Evolutionary conservation across 1,140 invertebrate species (phyloP).

Genomic region (Papilio xuthus): DNA sequence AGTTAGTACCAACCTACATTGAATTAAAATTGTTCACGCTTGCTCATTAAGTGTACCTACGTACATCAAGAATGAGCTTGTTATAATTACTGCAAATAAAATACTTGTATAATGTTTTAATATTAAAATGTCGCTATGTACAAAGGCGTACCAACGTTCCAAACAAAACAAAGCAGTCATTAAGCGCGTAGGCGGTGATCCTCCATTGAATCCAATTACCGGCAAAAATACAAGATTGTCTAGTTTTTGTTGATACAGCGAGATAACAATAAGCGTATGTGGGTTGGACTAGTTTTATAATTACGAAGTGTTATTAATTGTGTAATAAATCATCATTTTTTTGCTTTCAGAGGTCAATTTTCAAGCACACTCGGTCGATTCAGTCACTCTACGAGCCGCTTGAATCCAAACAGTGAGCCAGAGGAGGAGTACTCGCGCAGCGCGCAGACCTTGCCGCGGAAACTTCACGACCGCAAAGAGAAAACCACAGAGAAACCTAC

Average conservation of each 20-base stretch:
- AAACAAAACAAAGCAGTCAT: conserved; percentile 68
- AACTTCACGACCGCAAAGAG: conserved; percentile 82
- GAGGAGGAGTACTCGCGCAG: conserved; percentile 84
- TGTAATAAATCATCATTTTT: conserved; percentile 55
- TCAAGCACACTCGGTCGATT: conserved; percentile 87
- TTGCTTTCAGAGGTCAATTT: conserved; percentile 82
- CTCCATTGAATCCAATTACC: conserved; percentile 76
- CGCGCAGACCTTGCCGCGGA: conserved; percentile 90
- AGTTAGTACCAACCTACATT: background rate
- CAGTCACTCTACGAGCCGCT: conserved; percentile 89
- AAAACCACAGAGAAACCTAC: conserved; percentile 79
- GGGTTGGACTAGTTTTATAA: conserved; percentile 57
- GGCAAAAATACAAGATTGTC: conserved; percentile 64
- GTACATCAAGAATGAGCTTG: background rate
- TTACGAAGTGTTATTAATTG: conserved; percentile 57
- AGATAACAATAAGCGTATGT: conserved; percentile 71
- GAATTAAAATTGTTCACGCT: background rate
- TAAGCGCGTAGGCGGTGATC: conserved; percentile 68
- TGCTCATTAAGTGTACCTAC: background rate
- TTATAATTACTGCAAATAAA: conserved; percentile 14
- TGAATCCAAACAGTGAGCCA: conserved; percentile 82
- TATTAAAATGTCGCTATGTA: conserved; percentile 30
- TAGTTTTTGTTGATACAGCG: conserved; percentile 67
- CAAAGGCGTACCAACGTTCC: conserved; percentile 28
- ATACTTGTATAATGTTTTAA: conserved; percentile 32